Evolutionary conservation across 2,113 vertebrate species (phyloP).

Genomic region (Microtus richardsoni): DNA sequence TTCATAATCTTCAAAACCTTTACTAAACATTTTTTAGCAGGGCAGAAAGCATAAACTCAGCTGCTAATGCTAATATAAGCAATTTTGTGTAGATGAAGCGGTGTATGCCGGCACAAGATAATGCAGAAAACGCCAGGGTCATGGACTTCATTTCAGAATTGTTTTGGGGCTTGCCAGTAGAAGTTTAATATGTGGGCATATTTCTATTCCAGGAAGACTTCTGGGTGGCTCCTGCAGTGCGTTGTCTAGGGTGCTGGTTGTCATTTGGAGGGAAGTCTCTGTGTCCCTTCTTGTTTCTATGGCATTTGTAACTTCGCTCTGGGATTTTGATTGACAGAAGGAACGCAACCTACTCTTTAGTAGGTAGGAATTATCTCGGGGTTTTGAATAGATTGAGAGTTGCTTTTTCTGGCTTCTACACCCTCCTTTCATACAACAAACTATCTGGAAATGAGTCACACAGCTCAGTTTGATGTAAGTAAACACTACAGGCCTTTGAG

Average conservation of each 20-base stretch:
- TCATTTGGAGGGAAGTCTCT: constrained; percentile 86
- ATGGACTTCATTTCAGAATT: neutral
- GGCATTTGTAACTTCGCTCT: constrained; percentile 87
- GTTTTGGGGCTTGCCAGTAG: constrained; percentile 86
- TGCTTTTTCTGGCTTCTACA: neutral
- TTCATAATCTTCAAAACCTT: neutral
- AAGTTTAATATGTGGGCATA: constrained; percentile 86
- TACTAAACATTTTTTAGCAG: neutral
- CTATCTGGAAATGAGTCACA: neutral
- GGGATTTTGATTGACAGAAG: constrained; percentile 56
- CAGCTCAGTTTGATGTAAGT: neutral
- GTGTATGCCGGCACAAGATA: neutral
- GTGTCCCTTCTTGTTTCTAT: constrained; percentile 87
- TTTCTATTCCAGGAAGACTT: constrained; percentile 79
- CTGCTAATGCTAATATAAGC: neutral
- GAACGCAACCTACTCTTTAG: neutral
- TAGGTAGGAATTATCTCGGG: neutral
- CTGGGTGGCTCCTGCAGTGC: constrained; percentile 87
- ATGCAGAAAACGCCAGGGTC: neutral
- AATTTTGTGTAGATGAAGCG: neutral
- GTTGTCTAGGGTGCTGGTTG: constrained; percentile 85
- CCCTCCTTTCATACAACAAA: neutral
- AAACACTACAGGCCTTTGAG: neutral
- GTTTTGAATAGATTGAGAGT: neutral
- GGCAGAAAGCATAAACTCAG: neutral